A percentile compares a stretch with the other conserved stretches of the same genome.
Conservation (phyloP, 2,888 invertebrate genomes). For the Eremobia ochroleuca region DNA sequence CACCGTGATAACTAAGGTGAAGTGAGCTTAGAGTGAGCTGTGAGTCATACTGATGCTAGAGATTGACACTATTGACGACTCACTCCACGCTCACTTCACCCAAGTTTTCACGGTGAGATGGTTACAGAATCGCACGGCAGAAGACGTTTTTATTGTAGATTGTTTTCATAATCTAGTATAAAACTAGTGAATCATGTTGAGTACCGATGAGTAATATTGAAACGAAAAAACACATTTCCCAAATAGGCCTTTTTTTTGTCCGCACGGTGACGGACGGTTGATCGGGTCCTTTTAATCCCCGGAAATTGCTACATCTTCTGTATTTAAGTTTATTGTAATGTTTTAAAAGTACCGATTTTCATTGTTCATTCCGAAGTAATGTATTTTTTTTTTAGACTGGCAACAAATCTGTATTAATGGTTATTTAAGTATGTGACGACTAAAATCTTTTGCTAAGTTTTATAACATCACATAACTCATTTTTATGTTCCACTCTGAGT, state of each 20-base stretch:
- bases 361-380: background rate
- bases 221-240: background rate
- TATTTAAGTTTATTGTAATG: background rate
- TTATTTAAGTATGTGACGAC: background rate
- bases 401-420: background rate
- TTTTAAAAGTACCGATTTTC: background rate
- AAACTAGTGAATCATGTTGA: background rate
- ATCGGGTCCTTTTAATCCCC: constrained; percentile 7
- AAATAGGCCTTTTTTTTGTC: background rate
- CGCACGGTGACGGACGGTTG: background rate
- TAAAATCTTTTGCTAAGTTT: background rate
- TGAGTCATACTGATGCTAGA: too few species aligned
- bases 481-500: background rate
- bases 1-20: too few species aligned
- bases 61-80: too few species aligned
- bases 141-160: too few species aligned
- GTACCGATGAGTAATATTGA: background rate
- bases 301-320: constrained; percentile 12
- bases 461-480: background rate
- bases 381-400: background rate
- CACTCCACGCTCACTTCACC: too few species aligned
- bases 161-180: too few species aligned
- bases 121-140: too few species aligned
- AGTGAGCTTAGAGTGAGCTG: too few species aligned
- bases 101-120: too few species aligned